Base-by-base conservation (phyloP, 2,113 vertebrate species). In the Bothrops jararaca region DNA sequence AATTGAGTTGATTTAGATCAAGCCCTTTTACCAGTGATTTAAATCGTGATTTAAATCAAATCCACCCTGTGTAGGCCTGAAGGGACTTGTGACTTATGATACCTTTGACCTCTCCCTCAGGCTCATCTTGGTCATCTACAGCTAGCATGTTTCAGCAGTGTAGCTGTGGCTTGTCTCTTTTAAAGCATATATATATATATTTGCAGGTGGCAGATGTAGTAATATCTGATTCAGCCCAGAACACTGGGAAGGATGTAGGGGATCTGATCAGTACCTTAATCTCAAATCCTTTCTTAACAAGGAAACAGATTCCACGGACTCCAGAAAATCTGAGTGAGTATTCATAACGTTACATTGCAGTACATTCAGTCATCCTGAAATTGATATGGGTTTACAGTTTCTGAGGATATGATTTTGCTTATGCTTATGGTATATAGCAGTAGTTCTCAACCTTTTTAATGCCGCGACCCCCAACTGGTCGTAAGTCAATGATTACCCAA, bases 311-410 rank as follows among this genome's bases (percentile, higher is more conserved):
- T 91, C 97, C 98, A 5, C 97, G 98, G 53, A 99, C 99, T 86
- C 98, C 99, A 86, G 98, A 99, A 95, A 98, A 98, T 91, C 96
- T 99, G 91, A 96, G 99, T 99, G 97, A 98, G 98, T 98, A 92
- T 91, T 23, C 24, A 50, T 89, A 42, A 50, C 20, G 8, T 23
- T 24, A 26, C 29, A 22, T 1, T 56, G 15, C 23, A n/a, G 23
- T 22, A 39, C 9, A 48, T 89, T 45, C 24, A 57, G 13, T 23
- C 52, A 23, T 56, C 24, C 23, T 48, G n/a, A 9, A 88, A 11
- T 52, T 52, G 48, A 52, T 48, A 39, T 0, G 56, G 20, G n/a
- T 52, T 50, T 80, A 80, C n/a, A 57, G 1, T 2, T 48, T 60
- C 60, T 34, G 57, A 50, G 13, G 13, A 18, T 74, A 64, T 64